phyloP scores from a whole-genome alignment of 2,888 invertebrate species.

The Deilephila elpenor region DNA sequence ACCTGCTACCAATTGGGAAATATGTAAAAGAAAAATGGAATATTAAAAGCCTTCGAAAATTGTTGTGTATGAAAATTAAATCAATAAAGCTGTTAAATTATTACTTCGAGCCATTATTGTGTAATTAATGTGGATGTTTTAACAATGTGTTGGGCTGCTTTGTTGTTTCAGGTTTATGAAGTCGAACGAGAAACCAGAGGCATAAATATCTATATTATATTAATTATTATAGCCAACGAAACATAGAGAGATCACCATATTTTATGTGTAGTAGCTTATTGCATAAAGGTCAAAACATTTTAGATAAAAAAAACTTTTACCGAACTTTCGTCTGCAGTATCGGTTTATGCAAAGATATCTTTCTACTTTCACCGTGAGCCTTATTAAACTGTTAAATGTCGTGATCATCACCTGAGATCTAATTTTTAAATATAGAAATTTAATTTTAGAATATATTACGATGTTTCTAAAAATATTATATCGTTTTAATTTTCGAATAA shows the following conservation, averaged over 20 bases:
- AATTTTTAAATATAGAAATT: slow-evolving; percentile 23
- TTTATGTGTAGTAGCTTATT: slow-evolving; percentile 22
- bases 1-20: slow-evolving; percentile 16
- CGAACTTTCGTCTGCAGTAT: slow-evolving; percentile 44
- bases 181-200: neutral
- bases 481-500: no score
- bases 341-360: slow-evolving; percentile 38
- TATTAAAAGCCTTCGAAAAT: neutral
- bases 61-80: neutral
- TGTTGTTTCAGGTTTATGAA: slow-evolving; percentile 1
- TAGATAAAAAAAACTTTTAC: slow-evolving; percentile 30
- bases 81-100: neutral
- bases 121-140: neutral
- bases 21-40: neutral
- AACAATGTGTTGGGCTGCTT: neutral
- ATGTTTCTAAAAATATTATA: no score
- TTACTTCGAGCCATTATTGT: neutral
- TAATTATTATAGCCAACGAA: neutral
- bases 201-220: slow-evolving; percentile 14
- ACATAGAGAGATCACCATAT: neutral
- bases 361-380: slow-evolving; percentile 45
- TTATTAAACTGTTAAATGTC: slow-evolving; percentile 35
- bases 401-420: slow-evolving; percentile 19
- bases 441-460: neutral
- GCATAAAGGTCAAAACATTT: slow-evolving; percentile 29